Percentiles rank a stretch among this genome's conserved stretches.
These are phyloP conservation scores for Ophion ventricosus DNA, from an alignment of 2,888 invertebrate species.

Conservation along the genomic window DNA sequence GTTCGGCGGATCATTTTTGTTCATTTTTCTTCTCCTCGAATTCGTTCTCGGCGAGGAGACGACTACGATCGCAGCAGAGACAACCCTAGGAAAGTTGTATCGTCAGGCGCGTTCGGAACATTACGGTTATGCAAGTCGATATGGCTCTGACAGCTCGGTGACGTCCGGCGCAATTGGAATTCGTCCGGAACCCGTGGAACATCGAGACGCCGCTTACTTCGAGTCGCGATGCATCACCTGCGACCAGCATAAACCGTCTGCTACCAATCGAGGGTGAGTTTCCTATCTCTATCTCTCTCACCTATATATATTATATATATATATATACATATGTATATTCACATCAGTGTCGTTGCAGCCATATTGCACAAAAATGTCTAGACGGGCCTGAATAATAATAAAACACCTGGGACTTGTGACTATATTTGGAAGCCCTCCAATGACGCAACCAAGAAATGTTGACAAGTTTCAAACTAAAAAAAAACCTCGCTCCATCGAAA, in stretches of 20 bases:
- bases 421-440: no score
- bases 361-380: background rate
- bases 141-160: conserved; percentile 73
- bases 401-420: background rate
- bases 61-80: conserved; percentile 71
- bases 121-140: conserved; percentile 73
- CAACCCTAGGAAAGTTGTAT: conserved; percentile 76
- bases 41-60: conserved; percentile 61
- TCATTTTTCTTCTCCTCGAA: conserved; percentile 47
- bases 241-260: conserved; percentile 75
- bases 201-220: conserved; percentile 77
- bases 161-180: conserved; percentile 72
- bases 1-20: conserved; percentile 50
- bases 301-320: background rate
- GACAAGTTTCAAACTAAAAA: no score
- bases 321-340: background rate
- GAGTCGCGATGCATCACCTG: conserved; percentile 80
- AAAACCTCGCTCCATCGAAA: no score
- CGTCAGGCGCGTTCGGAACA: conserved; percentile 78
- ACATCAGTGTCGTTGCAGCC: background rate
- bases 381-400: background rate
- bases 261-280: conserved; percentile 69
- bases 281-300: conserved; percentile 16
- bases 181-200: conserved; percentile 74
- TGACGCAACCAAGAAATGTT: no score